Evolutionary conservation across 2,113 vertebrate genomes (phyloP), one percentile per base, ranked within the genome.

Genomic region (Sprattus sprattus): DNA sequence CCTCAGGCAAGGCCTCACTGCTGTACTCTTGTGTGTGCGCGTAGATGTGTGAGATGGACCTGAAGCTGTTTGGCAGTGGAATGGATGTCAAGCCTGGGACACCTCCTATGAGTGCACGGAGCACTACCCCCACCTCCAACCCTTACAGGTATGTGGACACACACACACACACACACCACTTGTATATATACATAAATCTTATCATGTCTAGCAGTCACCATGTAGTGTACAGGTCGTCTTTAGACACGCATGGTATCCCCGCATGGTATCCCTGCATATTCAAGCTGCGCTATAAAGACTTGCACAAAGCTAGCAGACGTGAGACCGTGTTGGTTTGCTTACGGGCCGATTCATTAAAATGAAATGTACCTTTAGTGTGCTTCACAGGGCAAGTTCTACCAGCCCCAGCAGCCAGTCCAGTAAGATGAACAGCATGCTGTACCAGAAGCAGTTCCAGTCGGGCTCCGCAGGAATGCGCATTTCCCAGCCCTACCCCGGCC

Each of bases 11-110:
- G 2, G 9, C 18, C 54, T 60, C 47, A 87, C 11, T 64, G 0
- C 82, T 87, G 32, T 60, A 60, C 54, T 60, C 87, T 6, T 85
- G 4, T 90, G 46, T 88, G n/a, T 45, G 46, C 87, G n/a, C 45
- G 88, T 94, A 99, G 98, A 97, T 99, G 95, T 94, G 96, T 7
- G 98, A 99, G 93, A 97, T 99, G 95, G 98, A 99, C 85, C 92
- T 99, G 86, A 99, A 99, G 90, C 96, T 97, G 49, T 99, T 98
- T 89, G 96, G 97, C 89, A 95, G 96, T 88, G 96, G 96, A 85
- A 98, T 99, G 94, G 98, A 99, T 89, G 94, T 99, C 86, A 99
- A 99, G 90, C 97, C 98, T 88, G 98, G 97, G 88, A 99, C 98
- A 2, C 98, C 98, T 32, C 98, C 98, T 44, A 93, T 99, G 85